Evolutionary conservation across 2,888 invertebrate species (phyloP).

Genomic region (Limnephilus auricula): DNA sequence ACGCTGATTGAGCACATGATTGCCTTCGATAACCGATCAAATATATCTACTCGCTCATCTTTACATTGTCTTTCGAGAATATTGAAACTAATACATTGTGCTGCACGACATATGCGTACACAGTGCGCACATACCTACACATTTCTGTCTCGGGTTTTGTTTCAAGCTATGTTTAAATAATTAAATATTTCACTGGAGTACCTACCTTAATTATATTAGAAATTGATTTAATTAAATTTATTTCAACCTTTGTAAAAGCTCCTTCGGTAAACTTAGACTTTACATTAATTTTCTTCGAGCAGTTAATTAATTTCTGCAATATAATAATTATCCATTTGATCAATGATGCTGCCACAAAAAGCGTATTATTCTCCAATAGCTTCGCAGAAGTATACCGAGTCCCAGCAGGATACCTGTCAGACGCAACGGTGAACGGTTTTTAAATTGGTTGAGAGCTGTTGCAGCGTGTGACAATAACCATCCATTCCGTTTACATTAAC

Average conservation of each 20-base stretch:
- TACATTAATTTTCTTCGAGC: neutral
- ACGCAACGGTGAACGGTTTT: neutral
- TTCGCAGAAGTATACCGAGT: neutral
- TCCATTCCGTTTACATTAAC: slow-evolving; percentile 6
- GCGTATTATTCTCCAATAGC: neutral
- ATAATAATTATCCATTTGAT: neutral
- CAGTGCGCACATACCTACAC: neutral
- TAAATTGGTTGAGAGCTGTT: neutral
- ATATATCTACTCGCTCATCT: neutral
- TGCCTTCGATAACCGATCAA: neutral
- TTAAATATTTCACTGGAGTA: neutral
- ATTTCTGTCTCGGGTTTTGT: neutral
- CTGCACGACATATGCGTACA: neutral
- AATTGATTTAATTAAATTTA: neutral
- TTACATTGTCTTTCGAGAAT: neutral
- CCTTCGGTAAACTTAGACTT: neutral
- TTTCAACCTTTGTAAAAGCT: neutral
- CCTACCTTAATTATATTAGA: too few species aligned
- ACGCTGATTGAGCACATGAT: slow-evolving; percentile 3
- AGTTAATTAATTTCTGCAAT: neutral
- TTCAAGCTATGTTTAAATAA: neutral
- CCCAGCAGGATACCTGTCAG: neutral
- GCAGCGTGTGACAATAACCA: neutral
- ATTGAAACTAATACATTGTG: neutral
- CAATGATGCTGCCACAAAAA: neutral